Evolutionary conservation across 2,888 invertebrate genomes (phyloP).

Genomic region (Dorcus hopei): DNA sequence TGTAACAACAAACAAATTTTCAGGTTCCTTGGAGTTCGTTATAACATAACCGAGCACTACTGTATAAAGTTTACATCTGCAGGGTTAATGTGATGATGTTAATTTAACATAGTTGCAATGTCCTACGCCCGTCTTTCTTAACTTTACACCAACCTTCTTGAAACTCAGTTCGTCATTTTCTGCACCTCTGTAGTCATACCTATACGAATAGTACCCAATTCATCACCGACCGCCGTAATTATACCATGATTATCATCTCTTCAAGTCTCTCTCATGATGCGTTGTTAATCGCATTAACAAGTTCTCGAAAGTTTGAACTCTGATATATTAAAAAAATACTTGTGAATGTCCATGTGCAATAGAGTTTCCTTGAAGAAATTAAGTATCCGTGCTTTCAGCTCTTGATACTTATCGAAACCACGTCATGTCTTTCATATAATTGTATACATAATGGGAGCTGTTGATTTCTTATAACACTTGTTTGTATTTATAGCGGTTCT

Average conservation of each 20-base stretch:
- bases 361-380: slow-evolving; percentile 95
- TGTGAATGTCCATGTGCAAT: slow-evolving; percentile 76
- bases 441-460: slow-evolving; percentile 80
- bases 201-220: slow-evolving; percentile 95
- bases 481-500: slow-evolving; percentile 90
- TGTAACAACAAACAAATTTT: no score
- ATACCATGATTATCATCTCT: slow-evolving; percentile 98
- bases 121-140: no score
- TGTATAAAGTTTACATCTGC: no score
- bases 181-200: slow-evolving; percentile 92
- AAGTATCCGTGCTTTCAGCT: slow-evolving; percentile 92
- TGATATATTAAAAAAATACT: slow-evolving; percentile 91
- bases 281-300: slow-evolving; percentile 90
- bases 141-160: slow-evolving; percentile 67
- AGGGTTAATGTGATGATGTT: no score
- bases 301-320: slow-evolving; percentile 95
- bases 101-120: no score
- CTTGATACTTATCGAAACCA: slow-evolving; percentile 96
- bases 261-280: slow-evolving; percentile 94
- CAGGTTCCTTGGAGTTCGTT: no score
- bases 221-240: slow-evolving; percentile 85
- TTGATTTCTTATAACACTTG: slow-evolving; percentile 89
- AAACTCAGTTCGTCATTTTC: slow-evolving; percentile 97
- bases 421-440: slow-evolving; percentile 99
- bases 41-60: no score